These are phyloP conservation scores for Sitobion miscanthi DNA, from an alignment of 1,140 invertebrate species.

Conservation along the genomic window DNA sequence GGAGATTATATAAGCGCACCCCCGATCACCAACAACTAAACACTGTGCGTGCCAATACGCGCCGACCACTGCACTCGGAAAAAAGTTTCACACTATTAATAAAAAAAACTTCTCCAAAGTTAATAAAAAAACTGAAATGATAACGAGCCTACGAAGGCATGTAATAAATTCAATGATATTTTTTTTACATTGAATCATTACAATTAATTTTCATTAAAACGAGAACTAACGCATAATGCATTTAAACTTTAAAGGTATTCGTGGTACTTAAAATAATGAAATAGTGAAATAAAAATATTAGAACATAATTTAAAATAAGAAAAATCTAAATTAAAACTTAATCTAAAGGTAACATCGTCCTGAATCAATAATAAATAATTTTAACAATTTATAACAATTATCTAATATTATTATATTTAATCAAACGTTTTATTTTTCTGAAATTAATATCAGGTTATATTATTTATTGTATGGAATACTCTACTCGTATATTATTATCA, in stretches of 20 bases:
- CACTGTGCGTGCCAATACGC: background rate
- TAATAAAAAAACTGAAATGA: background rate
- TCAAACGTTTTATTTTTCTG: too few relatives aligned
- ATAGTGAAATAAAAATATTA: background rate
- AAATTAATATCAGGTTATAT: too few relatives aligned
- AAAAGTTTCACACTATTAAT: background rate
- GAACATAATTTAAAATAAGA: background rate
- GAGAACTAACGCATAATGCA: background rate
- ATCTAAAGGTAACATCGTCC: background rate
- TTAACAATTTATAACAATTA: too few relatives aligned
- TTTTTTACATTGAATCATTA: background rate
- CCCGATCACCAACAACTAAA: background rate
- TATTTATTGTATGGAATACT: background rate
- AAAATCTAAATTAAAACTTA: background rate
- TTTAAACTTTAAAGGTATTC: background rate
- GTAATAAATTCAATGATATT: constrained; percentile 10
- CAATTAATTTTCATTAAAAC: background rate
- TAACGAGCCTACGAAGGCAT: background rate
- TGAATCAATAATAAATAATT: background rate
- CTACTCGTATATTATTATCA: background rate
- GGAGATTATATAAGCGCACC: background rate
- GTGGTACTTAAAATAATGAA: background rate
- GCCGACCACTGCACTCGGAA: background rate
- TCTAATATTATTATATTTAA: too few relatives aligned
- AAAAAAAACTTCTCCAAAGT: background rate